phyloP scores from a whole-genome alignment of 2,888 invertebrate genomes.

The Molanna angustata region DNA sequence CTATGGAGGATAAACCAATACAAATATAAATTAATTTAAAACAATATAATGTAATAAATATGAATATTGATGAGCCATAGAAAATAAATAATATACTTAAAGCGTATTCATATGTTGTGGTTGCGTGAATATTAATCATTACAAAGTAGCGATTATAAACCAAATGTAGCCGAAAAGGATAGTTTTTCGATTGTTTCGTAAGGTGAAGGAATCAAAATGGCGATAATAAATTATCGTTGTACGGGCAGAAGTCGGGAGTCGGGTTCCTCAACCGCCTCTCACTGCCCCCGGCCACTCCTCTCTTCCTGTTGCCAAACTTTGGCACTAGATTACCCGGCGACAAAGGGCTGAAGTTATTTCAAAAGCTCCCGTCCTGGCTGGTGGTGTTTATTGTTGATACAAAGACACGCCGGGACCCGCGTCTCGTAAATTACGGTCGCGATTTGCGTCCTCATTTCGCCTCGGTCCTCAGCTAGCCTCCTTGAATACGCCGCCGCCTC shows the following conservation, averaged over 20 bases:
- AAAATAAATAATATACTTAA: too few species aligned
- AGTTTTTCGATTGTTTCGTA: background rate
- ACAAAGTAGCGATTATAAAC: too few species aligned
- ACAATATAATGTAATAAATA: too few species aligned
- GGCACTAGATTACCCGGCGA: slow-evolving; percentile 32
- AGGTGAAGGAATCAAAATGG: slow-evolving; percentile 16
- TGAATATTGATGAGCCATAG: too few species aligned
- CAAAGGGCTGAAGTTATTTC: slow-evolving; percentile 33
- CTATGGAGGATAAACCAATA: too few species aligned
- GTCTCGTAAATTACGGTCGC: slow-evolving; percentile 29
- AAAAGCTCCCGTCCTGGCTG: slow-evolving; percentile 22
- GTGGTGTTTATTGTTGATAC: slow-evolving; percentile 30
- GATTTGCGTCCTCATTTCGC: slow-evolving; percentile 27
- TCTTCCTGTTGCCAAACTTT: slow-evolving; percentile 32
- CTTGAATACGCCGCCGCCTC: slow-evolving; percentile 21
- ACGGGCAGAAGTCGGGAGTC: too few species aligned
- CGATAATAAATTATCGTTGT: slow-evolving; percentile 26
- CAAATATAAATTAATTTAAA: too few species aligned
- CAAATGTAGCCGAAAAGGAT: too few species aligned
- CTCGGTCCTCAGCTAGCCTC: too few species aligned
- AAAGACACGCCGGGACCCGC: slow-evolving; percentile 23
- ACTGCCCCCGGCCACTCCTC: slow-evolving; percentile 8
- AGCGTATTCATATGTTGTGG: too few species aligned
- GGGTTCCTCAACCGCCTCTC: slow-evolving; percentile 5
- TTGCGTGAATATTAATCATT: too few species aligned